Evolutionary conservation across 2,888 invertebrate genomes (phyloP).

Genomic region (Crossocerus cetratus): DNA sequence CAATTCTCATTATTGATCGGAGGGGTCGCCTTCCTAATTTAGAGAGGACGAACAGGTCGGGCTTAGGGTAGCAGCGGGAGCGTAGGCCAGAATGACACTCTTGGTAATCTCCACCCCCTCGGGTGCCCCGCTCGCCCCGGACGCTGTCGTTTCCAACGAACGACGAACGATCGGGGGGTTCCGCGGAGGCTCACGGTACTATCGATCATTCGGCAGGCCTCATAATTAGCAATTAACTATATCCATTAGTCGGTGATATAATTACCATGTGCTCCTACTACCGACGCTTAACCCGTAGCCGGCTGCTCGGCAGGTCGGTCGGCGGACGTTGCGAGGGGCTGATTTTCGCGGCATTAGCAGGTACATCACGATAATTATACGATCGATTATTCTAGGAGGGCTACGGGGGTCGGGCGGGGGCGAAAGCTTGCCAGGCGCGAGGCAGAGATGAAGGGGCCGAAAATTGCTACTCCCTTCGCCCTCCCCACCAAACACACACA

Average conservation of each 20-base stretch:
- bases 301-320: slow-evolving; percentile 56
- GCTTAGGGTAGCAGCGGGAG: slow-evolving; percentile 39
- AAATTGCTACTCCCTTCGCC: slow-evolving; percentile 53
- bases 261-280: slow-evolving; percentile 75
- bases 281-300: slow-evolving; percentile 64
- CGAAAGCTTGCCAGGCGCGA: slow-evolving; percentile 17
- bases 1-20: slow-evolving; percentile 68
- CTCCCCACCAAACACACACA: slow-evolving; percentile 33
- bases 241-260: slow-evolving; percentile 77
- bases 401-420: slow-evolving; percentile 25
- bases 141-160: slow-evolving; percentile 54
- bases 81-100: slow-evolving; percentile 70
- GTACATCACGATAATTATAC: slow-evolving; percentile 73
- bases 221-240: slow-evolving; percentile 78
- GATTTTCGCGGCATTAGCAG: slow-evolving; percentile 70
- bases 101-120: slow-evolving; percentile 64
- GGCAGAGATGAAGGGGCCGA: slow-evolving; percentile 31
- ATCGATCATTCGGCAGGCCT: slow-evolving; percentile 77
- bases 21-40: slow-evolving; percentile 65
- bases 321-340: slow-evolving; percentile 61
- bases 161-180: slow-evolving; percentile 47
- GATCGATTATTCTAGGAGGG: slow-evolving; percentile 70
- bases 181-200: slow-evolving; percentile 70
- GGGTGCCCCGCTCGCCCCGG: not conserved
- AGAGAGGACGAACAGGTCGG: slow-evolving; percentile 36